Evolutionary conservation across 2,797 vertebrate genomes (phyloP), one percentile per base, ranked within the genome.

Genomic region (Mus minutoides): DNA sequence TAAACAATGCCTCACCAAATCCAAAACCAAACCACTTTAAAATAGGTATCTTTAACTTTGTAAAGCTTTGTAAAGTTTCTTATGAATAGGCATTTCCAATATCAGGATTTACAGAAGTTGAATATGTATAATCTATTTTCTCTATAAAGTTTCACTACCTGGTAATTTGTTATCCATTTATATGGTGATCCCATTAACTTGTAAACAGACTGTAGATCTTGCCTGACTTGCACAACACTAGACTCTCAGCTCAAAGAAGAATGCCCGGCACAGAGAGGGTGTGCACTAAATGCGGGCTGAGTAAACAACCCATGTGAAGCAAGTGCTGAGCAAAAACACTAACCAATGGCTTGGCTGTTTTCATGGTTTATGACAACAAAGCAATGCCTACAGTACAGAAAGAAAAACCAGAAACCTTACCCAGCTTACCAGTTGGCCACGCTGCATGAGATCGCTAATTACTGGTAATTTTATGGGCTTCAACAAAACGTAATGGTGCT

Each of bases 351-450:
- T 95, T 88, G 85, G 49, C 54, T 90, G 9, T 84, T 73, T 69
- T 90, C 52, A 37, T 86, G 54, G 31, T 80, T 93, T 78, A 90
- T 12, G 78, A 87, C n/a, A 96, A 54, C 40, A 93, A 93, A 96
- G 43, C 7, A 83, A 49, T 60, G 58, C n/a, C 76, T 94, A 73
- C 21, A 54, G 49, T 46, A 62, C 8, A 93, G 16, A 67, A 71
- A 75, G 40, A 52, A 77, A 46, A 76, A 54, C 49, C 78, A 90
- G 46, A 88, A 76, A 78, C 49, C 19, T 49, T 14, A 85, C 43
- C 58, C 76, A 73, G 75, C 85, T 82, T n/a, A 80, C 62, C 22
- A 92, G 67, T 64, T 97, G 40, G 37, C 8, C 67, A 31, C 84
- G 43, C 12, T 90, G 62, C 4, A 76, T 71, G 6, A 69, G 86